Base-by-base conservation (phyloP, 2,113 vertebrate species). In the Orientallactaga bullata region DNA sequence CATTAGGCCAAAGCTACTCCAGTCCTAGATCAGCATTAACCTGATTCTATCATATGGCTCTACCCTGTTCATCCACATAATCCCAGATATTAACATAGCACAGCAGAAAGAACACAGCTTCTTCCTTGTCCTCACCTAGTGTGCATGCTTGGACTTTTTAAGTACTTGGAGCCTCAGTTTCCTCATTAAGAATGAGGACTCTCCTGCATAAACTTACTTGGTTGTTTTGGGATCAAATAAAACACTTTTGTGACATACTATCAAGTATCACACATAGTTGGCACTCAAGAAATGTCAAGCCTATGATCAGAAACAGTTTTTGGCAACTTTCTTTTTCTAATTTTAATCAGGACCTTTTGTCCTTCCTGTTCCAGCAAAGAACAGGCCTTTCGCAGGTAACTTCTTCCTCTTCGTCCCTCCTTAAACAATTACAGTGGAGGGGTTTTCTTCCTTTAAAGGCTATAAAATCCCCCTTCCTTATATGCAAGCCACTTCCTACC, bases 211-310 rank as follows among this genome's bases (percentile, higher is more conserved):
- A 66, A 58, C 23, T 42, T 79, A 74, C 26, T 66, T 42, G 28
- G 55, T 77, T 87, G 88, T 66, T 90, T 77, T 9, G 72, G 23
- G 18, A 84, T 51, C 30, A 71, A 87, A 80, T 39, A 61, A 51
- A 89, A 92, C 6, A 93, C 6, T 89, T 51, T 16, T 71, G 35
- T 83, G 42, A 83, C 30, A 20, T 85, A 60, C n/a, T 85, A 23
- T 24, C 63, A 42, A 58, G 17, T 37, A 78, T 0, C 74, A 1
- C 47, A 77, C n/a, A 88, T 4, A 78, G 37, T 16, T 83, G 47
- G 16, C n/a, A 80, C 35, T 77, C 82, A 90, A 61, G 28, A 90
- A 90, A 77, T 78, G 28, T 32, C 68, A 94, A 13, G 11, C 5
- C 78, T 83, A 37, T n/a, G 30, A 81, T 32, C n/a, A 90, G 63